Evolutionary conservation across 2,888 invertebrate genomes (phyloP).

Genomic region (Crioceris asparagi): DNA sequence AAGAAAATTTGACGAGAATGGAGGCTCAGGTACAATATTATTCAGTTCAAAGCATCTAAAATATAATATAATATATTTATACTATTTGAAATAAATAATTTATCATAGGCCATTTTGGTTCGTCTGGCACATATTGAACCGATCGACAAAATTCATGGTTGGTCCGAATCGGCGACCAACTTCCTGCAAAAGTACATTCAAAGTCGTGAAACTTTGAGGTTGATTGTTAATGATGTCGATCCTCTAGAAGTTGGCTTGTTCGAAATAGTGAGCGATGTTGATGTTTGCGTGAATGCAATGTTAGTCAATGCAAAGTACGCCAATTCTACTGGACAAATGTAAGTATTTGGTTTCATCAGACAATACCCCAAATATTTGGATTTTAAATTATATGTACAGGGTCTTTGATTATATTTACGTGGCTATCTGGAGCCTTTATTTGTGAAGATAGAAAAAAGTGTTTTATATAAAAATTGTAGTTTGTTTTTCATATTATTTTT

Average conservation of each 20-base stretch:
- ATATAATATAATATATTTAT: too few relatives aligned
- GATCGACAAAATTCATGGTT: conserved; percentile 27
- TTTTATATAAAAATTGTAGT: too few relatives aligned
- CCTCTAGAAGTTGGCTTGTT: conserved; percentile 37
- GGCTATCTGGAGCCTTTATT: too few relatives aligned
- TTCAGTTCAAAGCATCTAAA: conserved; percentile 25
- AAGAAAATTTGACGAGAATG: conserved; percentile 26
- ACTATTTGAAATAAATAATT: conserved; percentile 3
- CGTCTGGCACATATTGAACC: conserved; percentile 40
- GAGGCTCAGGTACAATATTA: conserved; percentile 26
- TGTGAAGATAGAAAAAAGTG: too few relatives aligned
- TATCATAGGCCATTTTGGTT: conserved; percentile 36
- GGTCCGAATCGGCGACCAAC: conserved; percentile 32
- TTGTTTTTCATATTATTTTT: too few relatives aligned
- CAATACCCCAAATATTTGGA: too few relatives aligned
- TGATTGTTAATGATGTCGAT: conserved; percentile 32
- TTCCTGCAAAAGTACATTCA: conserved; percentile 34
- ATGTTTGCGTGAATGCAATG: conserved; percentile 43
- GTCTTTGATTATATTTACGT: too few relatives aligned
- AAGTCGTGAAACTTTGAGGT: conserved; percentile 30
- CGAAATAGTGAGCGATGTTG: conserved; percentile 28
- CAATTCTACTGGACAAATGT: conserved; percentile 42
- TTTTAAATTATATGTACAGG: too few relatives aligned
- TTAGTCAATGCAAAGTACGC: conserved; percentile 43
- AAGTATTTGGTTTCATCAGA: too few relatives aligned